phyloP scores from a whole-genome alignment of 92 coral and sea anemone genomes.

The Porites rus region DNA sequence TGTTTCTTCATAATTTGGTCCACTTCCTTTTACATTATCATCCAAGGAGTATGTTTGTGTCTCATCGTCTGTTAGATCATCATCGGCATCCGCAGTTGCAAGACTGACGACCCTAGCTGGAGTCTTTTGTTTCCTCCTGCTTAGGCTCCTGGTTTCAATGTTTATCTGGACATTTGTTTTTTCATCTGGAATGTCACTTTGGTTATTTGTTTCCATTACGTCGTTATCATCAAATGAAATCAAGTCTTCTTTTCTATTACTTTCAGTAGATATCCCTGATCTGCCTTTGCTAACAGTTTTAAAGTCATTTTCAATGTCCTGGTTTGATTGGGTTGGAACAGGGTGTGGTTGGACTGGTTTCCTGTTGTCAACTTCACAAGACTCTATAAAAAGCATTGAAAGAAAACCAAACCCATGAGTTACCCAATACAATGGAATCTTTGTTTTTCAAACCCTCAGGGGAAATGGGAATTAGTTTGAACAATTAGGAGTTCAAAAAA shows the following conservation, averaged over 20 bases:
- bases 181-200: background rate
- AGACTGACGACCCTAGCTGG: slow-evolving; percentile 23
- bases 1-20: slow-evolving; percentile 22
- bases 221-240: background rate
- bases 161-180: background rate
- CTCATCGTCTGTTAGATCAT: slow-evolving; percentile 65
- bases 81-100: slow-evolving; percentile 14
- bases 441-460: too few relatives aligned
- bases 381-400: slow-evolving; percentile 2
- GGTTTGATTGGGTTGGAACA: slow-evolving; percentile 17
- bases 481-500: too few relatives aligned
- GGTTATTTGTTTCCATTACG: slow-evolving; percentile 14
- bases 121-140: slow-evolving; percentile 40
- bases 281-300: background rate
- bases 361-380: slow-evolving; percentile 21
- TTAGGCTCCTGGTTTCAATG: background rate
- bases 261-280: background rate
- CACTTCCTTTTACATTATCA: slow-evolving; percentile 20
- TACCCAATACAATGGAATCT: too few relatives aligned
- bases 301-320: background rate
- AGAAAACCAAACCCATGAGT: background rate
- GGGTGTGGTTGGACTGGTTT: slow-evolving; percentile 27
- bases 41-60: slow-evolving; percentile 44
- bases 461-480: too few relatives aligned
- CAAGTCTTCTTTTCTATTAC: background rate